Evolutionary conservation across 1,140 invertebrate species (phyloP).

Genomic region (Hycleus phaleratus): DNA sequence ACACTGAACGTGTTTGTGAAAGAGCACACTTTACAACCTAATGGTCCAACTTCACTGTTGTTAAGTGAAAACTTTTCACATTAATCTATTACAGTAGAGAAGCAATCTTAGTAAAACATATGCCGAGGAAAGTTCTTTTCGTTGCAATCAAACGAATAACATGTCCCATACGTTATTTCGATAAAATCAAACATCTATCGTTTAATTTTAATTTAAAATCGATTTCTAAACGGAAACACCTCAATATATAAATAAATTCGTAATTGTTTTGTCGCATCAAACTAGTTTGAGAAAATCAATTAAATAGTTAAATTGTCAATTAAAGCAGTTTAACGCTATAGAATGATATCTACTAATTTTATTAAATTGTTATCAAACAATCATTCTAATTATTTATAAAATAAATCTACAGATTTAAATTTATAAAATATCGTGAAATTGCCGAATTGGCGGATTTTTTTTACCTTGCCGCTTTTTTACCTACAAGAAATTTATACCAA

Average conservation of each 20-base stretch:
- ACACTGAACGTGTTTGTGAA: conserved; percentile 19
- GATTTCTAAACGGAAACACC: too few relatives aligned
- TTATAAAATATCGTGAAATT: not conserved
- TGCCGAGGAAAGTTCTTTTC: conserved; percentile 9
- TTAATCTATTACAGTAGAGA: conserved; percentile 28
- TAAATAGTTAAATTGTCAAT: conserved; percentile 12
- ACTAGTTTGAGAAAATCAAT: conserved; percentile 9
- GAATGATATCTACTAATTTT: conserved; percentile 6
- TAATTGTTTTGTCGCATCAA: conserved; percentile 12
- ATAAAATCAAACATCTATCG: too few relatives aligned
- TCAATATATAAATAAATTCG: too few relatives aligned
- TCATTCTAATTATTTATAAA: not conserved
- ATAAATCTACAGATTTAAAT: not conserved
- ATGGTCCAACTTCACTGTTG: conserved; percentile 27
- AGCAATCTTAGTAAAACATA: conserved; percentile 13
- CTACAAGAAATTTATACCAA: conserved; percentile 5
- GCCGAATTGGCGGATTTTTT: not conserved
- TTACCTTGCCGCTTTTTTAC: conserved; percentile 2
- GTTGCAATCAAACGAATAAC: conserved; percentile 9
- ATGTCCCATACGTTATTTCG: conserved; percentile 1
- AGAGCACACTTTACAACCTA: conserved; percentile 27
- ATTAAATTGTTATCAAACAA: conserved; percentile 7
- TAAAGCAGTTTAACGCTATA: too few relatives aligned
- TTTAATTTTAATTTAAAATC: too few relatives aligned
- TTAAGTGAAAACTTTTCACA: conserved; percentile 29